Percentiles rank a stretch among this genome's conserved stretches.
Evolutionary conservation across 2,113 vertebrate genomes (phyloP).

Genomic region (Neoarius graeffei): DNA sequence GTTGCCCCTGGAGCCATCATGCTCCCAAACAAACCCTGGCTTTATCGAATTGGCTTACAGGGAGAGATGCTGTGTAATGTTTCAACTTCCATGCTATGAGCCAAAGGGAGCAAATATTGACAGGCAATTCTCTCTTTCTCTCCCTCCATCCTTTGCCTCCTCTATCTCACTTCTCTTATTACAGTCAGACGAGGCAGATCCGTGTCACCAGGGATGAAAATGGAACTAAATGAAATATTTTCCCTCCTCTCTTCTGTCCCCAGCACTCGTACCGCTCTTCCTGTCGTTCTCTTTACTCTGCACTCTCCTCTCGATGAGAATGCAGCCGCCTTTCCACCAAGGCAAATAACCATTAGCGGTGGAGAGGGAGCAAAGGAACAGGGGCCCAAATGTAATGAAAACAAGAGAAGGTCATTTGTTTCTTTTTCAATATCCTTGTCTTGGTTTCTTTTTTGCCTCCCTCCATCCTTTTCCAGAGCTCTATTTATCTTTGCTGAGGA

Average conservation of each 20-base stretch:
- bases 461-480: constrained; percentile 57
- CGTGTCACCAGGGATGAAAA: constrained; percentile 70
- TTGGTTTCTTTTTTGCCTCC: constrained; percentile 55
- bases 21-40: constrained; percentile 70
- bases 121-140: constrained; percentile 67
- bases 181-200: constrained; percentile 65
- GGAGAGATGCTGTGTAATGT: constrained; percentile 69
- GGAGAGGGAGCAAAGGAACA: constrained; percentile 58
- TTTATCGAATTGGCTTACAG: constrained; percentile 72
- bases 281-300: constrained; percentile 51
- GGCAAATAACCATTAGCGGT: constrained; percentile 79
- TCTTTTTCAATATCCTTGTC: constrained; percentile 73
- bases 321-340: constrained; percentile 76
- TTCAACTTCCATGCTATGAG: constrained; percentile 70
- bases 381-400: constrained; percentile 70
- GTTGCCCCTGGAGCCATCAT: constrained; percentile 56
- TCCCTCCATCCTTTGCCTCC: constrained; percentile 33
- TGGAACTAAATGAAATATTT: constrained; percentile 74
- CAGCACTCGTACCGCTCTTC: constrained; percentile 45
- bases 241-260: constrained; percentile 39
- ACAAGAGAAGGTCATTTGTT: constrained; percentile 76
- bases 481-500: constrained; percentile 70
- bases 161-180: constrained; percentile 63
- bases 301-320: constrained; percentile 70
- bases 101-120: constrained; percentile 80